Conservation (phyloP, 2,797 vertebrate species). For the Propithecus deckenii region DNA sequence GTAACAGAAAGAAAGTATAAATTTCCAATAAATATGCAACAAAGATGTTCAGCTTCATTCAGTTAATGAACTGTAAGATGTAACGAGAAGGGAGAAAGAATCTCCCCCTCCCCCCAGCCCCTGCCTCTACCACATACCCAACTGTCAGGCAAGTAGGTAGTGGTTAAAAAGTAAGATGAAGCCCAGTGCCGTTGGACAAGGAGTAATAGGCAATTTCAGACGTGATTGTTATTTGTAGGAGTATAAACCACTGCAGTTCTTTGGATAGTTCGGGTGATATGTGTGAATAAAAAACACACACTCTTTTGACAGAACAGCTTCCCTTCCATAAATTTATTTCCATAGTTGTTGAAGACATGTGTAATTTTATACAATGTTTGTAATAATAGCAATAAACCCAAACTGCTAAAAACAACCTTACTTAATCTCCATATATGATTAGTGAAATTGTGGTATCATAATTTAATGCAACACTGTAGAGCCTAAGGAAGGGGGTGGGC, state of each 20-base stretch:
- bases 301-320: neutral
- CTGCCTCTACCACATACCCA: neutral
- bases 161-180: neutral
- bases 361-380: neutral
- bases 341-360: neutral
- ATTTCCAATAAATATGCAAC: neutral
- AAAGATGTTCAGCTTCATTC: neutral
- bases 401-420: neutral
- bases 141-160: no score
- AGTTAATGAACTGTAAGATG: neutral
- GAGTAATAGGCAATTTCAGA: neutral
- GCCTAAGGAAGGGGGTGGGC: neutral
- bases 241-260: neutral
- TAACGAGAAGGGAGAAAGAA: neutral
- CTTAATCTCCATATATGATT: neutral
- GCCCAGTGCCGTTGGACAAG: neutral
- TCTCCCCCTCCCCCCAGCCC: rapidly evolving
- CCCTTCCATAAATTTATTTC: neutral
- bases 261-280: neutral
- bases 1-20: neutral
- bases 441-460: neutral
- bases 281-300: neutral
- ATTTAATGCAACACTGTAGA: neutral
- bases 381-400: neutral
- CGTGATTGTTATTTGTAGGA: neutral